Conservation (phyloP, 1,140 invertebrate genomes). For the Hycleus phaleratus region DNA sequence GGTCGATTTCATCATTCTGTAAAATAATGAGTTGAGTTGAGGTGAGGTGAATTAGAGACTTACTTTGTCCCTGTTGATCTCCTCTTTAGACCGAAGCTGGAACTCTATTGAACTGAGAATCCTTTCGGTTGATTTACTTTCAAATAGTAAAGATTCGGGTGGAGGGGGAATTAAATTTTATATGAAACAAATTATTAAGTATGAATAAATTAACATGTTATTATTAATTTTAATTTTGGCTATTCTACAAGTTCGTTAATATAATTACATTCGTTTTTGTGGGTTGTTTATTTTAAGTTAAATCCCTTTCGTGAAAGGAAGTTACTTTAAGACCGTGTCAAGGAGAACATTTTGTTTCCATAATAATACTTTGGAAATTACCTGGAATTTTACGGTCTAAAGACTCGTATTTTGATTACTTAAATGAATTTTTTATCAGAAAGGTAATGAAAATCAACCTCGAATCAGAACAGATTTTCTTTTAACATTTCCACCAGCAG, state of each 20-base stretch:
- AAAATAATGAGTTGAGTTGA: background rate
- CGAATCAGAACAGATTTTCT: background rate
- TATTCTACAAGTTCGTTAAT: background rate
- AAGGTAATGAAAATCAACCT: slow-evolving; percentile 1
- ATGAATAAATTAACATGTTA: slow-evolving; percentile 3
- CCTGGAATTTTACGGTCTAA: background rate
- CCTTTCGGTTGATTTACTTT: slow-evolving; percentile 9
- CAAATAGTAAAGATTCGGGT: slow-evolving; percentile 4
- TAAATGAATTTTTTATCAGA: too few relatives aligned
- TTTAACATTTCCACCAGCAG: background rate
- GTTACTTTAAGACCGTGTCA: slow-evolving; percentile 1
- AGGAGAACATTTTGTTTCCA: background rate
- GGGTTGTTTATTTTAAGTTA: background rate
- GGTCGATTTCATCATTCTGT: background rate
- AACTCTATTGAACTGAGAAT: slow-evolving; percentile 2
- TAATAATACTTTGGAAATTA: background rate
- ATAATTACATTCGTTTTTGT: background rate
- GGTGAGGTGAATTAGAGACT: too few relatives aligned
- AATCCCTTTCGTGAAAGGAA: slow-evolving; percentile 4
- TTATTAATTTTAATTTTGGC: slow-evolving; percentile 1
- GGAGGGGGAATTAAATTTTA: slow-evolving; percentile 6
- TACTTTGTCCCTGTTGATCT: background rate
- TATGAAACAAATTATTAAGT: slow-evolving; percentile 1
- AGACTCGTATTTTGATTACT: background rate
- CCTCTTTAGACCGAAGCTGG: slow-evolving; percentile 12